Percentiles rank a stretch among this genome's conserved stretches.
Conservation (phyloP, 2,797 vertebrate species). For the Luscinia luscinia region DNA sequence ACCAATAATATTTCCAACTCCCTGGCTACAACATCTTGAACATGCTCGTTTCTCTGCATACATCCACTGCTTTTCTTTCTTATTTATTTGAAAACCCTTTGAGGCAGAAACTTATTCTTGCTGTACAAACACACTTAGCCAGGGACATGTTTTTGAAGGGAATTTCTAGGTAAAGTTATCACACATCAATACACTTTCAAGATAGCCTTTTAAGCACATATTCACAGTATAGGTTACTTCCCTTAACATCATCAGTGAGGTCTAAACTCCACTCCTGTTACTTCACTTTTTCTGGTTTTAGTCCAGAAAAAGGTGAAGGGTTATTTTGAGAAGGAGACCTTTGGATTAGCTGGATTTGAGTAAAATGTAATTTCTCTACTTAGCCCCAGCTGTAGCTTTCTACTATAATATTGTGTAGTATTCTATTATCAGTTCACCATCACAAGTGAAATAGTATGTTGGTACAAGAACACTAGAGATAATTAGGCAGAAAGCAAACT, state of each 20-base stretch:
- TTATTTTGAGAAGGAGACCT: neutral
- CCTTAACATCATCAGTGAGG: neutral
- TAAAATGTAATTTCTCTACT: neutral
- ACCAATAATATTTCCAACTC: neutral
- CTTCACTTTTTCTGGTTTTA: neutral
- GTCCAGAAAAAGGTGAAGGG: neutral
- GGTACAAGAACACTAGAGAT: neutral
- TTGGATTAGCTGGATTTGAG: neutral
- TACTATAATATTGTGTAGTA: neutral
- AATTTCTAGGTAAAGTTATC: neutral
- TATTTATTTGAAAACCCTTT: neutral
- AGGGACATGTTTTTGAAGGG: neutral
- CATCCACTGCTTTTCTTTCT: neutral
- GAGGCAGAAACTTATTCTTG: slow-evolving; percentile 1
- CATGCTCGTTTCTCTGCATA: neutral
- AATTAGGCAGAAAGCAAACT: neutral
- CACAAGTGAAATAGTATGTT: neutral
- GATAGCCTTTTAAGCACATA: neutral
- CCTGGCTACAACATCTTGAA: neutral
- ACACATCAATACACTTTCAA: neutral
- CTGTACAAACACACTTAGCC: neutral
- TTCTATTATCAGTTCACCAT: neutral
- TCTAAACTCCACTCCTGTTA: neutral
- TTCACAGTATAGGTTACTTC: neutral
- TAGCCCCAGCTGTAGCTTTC: neutral